Conservation (phyloP, 53 echinoderm and acorn worm genomes). For the Apostichopus leukothele region DNA sequence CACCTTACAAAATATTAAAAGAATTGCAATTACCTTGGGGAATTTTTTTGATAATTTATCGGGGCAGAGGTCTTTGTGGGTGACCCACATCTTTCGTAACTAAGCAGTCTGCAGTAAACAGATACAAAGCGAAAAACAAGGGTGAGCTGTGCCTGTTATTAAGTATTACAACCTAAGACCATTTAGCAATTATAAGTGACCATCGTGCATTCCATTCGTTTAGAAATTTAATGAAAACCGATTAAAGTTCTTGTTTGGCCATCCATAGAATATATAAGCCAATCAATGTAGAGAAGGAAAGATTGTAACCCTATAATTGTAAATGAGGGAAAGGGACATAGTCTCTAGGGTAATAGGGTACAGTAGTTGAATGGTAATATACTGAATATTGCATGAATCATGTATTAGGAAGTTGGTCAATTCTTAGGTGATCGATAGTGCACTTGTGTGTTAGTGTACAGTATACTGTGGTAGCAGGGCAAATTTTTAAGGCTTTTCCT, state of each 20-base stretch:
- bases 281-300: neutral
- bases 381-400: too few relatives aligned
- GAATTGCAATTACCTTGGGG: neutral
- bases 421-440: too few relatives aligned
- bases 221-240: slow-evolving; percentile 28
- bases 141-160: neutral
- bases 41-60: neutral
- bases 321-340: too few relatives aligned
- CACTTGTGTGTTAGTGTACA: too few relatives aligned
- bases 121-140: neutral
- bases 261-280: neutral
- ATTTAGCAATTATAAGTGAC: neutral
- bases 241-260: neutral
- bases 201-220: slow-evolving; percentile 5
- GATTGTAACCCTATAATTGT: neutral
- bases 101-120: neutral
- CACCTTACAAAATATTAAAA: neutral
- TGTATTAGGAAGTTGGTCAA: too few relatives aligned
- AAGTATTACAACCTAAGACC: neutral
- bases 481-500: too few relatives aligned
- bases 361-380: too few relatives aligned
- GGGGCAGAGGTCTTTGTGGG: neutral
- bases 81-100: neutral
- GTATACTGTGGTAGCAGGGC: too few relatives aligned
- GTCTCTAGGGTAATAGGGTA: too few relatives aligned